phyloP scores from a whole-genome alignment of 2,888 invertebrate species.

The Acleris sparsana region DNA sequence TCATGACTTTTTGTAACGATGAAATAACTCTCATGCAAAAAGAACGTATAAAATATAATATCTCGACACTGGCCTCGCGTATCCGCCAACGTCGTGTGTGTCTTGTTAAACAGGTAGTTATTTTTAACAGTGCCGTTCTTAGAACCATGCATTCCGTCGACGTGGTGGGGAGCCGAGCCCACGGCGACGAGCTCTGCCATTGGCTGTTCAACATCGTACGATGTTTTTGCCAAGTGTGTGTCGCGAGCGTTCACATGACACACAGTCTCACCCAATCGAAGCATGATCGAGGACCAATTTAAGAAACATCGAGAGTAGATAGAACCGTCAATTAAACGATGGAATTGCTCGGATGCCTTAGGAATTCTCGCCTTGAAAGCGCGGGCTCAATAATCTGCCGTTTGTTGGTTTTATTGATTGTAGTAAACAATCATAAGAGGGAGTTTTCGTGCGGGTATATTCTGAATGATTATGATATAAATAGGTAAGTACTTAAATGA shows the following conservation, averaged over 20 bases:
- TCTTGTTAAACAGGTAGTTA: slow-evolving; percentile 75
- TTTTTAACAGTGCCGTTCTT: slow-evolving; percentile 79
- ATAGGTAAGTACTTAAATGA: not conserved
- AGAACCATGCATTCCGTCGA: slow-evolving; percentile 73
- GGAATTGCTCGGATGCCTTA: slow-evolving; percentile 74
- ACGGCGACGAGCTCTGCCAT: slow-evolving; percentile 64
- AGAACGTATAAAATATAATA: not conserved
- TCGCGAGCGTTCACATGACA: slow-evolving; percentile 52
- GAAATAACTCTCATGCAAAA: too few species aligned
- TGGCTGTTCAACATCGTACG: slow-evolving; percentile 76
- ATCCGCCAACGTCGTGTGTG: slow-evolving; percentile 56
- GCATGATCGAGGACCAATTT: slow-evolving; percentile 72
- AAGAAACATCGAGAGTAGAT: slow-evolving; percentile 57
- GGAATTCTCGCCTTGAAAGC: slow-evolving; percentile 69
- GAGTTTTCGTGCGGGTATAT: not conserved
- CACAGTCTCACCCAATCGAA: slow-evolving; percentile 62
- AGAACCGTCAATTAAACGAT: slow-evolving; percentile 63
- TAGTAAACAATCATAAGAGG: slow-evolving; percentile 10
- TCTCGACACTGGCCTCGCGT: slow-evolving; percentile 68
- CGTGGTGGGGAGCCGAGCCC: slow-evolving; percentile 80
- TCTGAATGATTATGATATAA: not conserved
- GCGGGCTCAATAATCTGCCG: slow-evolving; percentile 13
- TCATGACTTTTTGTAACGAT: too few species aligned
- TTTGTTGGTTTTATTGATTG: slow-evolving; percentile 13
- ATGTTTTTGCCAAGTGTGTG: slow-evolving; percentile 68